Conservation (phyloP, 2,113 vertebrate species). For the Epinephelus cyanopodus region DNA sequence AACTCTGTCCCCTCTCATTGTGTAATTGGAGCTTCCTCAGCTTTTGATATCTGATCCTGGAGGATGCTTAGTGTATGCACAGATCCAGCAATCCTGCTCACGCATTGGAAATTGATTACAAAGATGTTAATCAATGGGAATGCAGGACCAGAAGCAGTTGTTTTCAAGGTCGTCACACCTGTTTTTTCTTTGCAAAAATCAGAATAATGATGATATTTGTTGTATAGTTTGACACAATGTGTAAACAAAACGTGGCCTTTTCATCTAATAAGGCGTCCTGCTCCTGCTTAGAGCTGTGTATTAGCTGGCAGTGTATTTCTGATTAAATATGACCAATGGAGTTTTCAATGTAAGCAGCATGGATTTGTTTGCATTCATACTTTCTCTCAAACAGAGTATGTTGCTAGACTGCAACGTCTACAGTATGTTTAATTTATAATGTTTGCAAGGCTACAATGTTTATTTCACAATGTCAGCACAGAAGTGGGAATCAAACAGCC, state of each 20-base stretch:
- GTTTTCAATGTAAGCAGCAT: slow-evolving; percentile 14
- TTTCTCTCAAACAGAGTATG: slow-evolving; percentile 11
- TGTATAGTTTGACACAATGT: neutral
- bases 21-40: neutral
- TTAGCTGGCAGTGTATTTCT: neutral
- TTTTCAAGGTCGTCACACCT: neutral
- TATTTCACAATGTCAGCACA: neutral
- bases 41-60: slow-evolving; percentile 2
- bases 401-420: neutral
- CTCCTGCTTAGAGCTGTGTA: neutral
- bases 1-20: neutral
- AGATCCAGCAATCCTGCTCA: neutral
- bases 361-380: slow-evolving; percentile 24
- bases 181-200: neutral
- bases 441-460: slow-evolving; percentile 44
- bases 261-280: neutral
- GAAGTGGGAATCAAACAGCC: neutral
- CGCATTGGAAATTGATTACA: neutral
- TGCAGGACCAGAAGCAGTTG: neutral
- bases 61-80: neutral
- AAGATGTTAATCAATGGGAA: neutral
- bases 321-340: neutral
- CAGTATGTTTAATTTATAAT: slow-evolving; percentile 16
- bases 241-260: neutral
- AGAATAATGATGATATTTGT: neutral